phyloP scores from a whole-genome alignment of 2,888 invertebrate genomes.

The Papilio gigon region DNA sequence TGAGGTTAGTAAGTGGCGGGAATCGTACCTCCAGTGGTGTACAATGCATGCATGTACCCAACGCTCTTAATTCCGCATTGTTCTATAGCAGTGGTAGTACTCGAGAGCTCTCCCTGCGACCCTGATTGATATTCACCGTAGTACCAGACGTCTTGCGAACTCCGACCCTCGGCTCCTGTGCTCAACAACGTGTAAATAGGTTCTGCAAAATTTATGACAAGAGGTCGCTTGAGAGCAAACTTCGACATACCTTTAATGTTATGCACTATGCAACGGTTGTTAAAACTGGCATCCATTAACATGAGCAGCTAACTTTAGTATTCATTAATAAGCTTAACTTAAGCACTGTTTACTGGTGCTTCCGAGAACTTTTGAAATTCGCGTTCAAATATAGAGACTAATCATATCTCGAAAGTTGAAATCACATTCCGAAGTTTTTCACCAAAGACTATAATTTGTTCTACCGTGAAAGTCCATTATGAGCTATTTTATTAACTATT shows the following conservation, averaged over 20 bases:
- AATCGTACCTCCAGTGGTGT: slow-evolving; percentile 45
- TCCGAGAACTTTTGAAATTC: not conserved
- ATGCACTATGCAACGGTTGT: slow-evolving; percentile 34
- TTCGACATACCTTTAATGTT: slow-evolving; percentile 38
- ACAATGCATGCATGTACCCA: slow-evolving; percentile 55
- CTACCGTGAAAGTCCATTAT: not conserved
- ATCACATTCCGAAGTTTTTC: not conserved
- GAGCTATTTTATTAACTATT: not conserved
- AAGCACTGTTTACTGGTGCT: not conserved
- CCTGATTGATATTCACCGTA: slow-evolving; percentile 72
- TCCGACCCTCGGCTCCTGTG: slow-evolving; percentile 59
- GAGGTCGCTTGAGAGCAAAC: slow-evolving; percentile 47
- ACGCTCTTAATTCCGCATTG: slow-evolving; percentile 71
- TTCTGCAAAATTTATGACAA: slow-evolving; percentile 50
- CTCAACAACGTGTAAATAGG: slow-evolving; percentile 43
- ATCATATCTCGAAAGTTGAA: not conserved
- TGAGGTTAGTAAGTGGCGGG: slow-evolving; percentile 34
- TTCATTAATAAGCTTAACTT: not conserved
- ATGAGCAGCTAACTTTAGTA: slow-evolving; percentile 4
- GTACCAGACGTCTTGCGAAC: slow-evolving; percentile 56
- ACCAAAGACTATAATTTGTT: not conserved
- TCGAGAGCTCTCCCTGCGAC: slow-evolving; percentile 66
- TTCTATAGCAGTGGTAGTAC: slow-evolving; percentile 66
- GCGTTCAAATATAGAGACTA: not conserved
- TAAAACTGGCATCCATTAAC: slow-evolving; percentile 23